A percentile compares a stretch with the other conserved stretches of the same genome.
These are phyloP conservation scores for Lepidurus couesii DNA, from an alignment of 1,140 invertebrate species.

Conservation along the genomic window DNA sequence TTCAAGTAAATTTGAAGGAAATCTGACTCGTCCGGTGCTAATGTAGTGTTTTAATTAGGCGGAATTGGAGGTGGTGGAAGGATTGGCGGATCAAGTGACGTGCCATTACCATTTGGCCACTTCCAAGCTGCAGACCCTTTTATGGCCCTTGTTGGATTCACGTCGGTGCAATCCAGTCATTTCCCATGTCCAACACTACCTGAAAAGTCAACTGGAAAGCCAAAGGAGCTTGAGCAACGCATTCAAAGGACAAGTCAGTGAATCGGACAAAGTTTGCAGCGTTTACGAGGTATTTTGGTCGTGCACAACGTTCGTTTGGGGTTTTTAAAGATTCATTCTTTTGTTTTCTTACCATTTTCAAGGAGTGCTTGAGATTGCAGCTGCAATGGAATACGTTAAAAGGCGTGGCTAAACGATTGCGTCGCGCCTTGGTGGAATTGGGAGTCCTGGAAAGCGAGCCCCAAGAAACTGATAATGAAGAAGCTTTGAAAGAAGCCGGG, in stretches of 20 bases:
- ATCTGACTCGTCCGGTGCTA: not conserved
- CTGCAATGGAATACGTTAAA: conserved; percentile 70
- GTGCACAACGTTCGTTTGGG: conserved; percentile 31
- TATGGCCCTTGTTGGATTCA: conserved; percentile 62
- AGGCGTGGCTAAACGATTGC: conserved; percentile 63
- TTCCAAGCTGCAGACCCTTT: conserved; percentile 66
- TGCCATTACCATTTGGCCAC: conserved; percentile 78
- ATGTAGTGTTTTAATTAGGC: conserved; percentile 44
- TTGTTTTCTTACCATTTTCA: conserved; percentile 33
- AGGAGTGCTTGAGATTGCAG: conserved; percentile 72
- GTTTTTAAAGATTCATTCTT: not conserved
- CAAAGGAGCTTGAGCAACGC: conserved; percentile 45
- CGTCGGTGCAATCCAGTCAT: conserved; percentile 52
- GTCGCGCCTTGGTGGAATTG: conserved; percentile 47
- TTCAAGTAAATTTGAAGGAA: conserved; percentile 32
- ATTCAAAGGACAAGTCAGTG: conserved; percentile 48
- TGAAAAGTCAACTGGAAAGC: conserved; percentile 42
- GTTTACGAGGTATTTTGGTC: conserved; percentile 62
- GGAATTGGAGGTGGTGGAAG: conserved; percentile 53
- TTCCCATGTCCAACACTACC: conserved; percentile 70
- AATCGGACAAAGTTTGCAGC: conserved; percentile 62
- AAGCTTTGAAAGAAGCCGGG: conserved; percentile 53
- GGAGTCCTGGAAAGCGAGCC: conserved; percentile 37
- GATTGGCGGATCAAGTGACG: conserved; percentile 68
- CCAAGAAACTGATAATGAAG: conserved; percentile 32